A percentile compares a stretch with the other conserved stretches of the same genome.
These are phyloP conservation scores for Augiades crinisus DNA, from an alignment of 2,888 invertebrate species.

Conservation along the genomic window DNA sequence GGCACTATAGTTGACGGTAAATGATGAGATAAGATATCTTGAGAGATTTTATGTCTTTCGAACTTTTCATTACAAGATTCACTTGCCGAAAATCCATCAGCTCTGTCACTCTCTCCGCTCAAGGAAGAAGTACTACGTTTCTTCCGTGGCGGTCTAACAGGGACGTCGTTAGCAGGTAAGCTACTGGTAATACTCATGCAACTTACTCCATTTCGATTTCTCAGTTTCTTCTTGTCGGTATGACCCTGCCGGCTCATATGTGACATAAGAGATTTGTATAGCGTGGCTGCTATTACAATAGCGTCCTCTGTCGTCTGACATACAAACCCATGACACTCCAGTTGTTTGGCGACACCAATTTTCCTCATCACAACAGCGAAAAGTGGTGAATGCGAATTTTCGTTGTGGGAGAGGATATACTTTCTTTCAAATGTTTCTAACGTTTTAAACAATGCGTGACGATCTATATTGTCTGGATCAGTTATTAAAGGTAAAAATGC, in stretches of 20 bases:
- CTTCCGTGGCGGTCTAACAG: slow-evolving; percentile 87
- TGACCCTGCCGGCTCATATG: slow-evolving; percentile 85
- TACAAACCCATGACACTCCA: slow-evolving; percentile 95
- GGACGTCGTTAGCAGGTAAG: slow-evolving; percentile 70
- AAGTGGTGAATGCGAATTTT: slow-evolving; percentile 89
- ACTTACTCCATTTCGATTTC: slow-evolving; percentile 87
- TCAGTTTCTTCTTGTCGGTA: slow-evolving; percentile 80
- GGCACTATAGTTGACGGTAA: slow-evolving; percentile 57
- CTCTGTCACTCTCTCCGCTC: slow-evolving; percentile 83
- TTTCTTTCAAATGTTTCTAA: slow-evolving; percentile 79
- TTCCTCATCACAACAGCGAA: slow-evolving; percentile 95
- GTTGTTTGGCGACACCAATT: slow-evolving; percentile 87
- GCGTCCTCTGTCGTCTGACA: slow-evolving; percentile 95
- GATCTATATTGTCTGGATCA: slow-evolving; percentile 90
- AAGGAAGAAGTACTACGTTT: slow-evolving; percentile 86
- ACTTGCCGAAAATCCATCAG: slow-evolving; percentile 72
- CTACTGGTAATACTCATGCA: slow-evolving; percentile 89
- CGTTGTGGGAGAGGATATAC: slow-evolving; percentile 79
- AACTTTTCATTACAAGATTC: slow-evolving; percentile 73
- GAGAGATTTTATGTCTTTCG: slow-evolving; percentile 80
- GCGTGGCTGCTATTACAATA: slow-evolving; percentile 93
- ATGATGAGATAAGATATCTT: slow-evolving; percentile 80
- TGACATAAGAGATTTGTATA: slow-evolving; percentile 93
- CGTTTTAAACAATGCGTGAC: slow-evolving; percentile 84
- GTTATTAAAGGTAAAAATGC: slow-evolving; percentile 93